Conservation (phyloP, 1,140 invertebrate genomes). For the Pollicipes pollicipes region DNA sequence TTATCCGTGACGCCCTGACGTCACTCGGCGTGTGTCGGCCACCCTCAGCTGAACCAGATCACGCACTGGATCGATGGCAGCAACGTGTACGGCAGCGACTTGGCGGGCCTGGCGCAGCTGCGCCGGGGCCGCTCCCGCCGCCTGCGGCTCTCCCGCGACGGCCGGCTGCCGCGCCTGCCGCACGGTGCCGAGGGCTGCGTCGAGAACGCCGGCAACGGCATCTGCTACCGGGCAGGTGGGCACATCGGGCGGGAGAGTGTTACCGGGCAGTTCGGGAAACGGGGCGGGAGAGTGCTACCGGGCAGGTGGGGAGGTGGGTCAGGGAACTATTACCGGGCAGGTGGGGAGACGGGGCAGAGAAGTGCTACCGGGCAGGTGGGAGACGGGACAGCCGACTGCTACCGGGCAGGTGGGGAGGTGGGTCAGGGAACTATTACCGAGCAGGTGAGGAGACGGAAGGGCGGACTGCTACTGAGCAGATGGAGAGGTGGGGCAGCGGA, state of each 20-base stretch:
- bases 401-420: no score
- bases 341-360: no score
- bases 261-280: no score
- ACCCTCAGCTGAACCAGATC: slow-evolving; percentile 45
- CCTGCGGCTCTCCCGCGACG: slow-evolving; percentile 17
- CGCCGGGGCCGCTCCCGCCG: slow-evolving; percentile 23
- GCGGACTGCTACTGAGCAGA: no score
- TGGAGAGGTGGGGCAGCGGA: no score
- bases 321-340: no score
- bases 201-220: slow-evolving; percentile 7
- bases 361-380: no score
- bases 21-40: not conserved
- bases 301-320: not conserved
- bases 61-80: slow-evolving; percentile 86
- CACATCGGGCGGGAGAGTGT: slow-evolving; percentile 6
- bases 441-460: no score
- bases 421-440: no score
- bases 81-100: slow-evolving; percentile 49
- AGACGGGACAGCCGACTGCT: no score
- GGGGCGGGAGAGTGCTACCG: not conserved
- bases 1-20: no score
- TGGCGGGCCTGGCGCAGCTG: slow-evolving; percentile 21
- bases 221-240: slow-evolving; percentile 15
- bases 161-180: not conserved
- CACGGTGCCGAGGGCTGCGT: slow-evolving; percentile 15